Evolutionary conservation across 2,888 invertebrate genomes (phyloP).

Genomic region (Coleophora flavipennella): DNA sequence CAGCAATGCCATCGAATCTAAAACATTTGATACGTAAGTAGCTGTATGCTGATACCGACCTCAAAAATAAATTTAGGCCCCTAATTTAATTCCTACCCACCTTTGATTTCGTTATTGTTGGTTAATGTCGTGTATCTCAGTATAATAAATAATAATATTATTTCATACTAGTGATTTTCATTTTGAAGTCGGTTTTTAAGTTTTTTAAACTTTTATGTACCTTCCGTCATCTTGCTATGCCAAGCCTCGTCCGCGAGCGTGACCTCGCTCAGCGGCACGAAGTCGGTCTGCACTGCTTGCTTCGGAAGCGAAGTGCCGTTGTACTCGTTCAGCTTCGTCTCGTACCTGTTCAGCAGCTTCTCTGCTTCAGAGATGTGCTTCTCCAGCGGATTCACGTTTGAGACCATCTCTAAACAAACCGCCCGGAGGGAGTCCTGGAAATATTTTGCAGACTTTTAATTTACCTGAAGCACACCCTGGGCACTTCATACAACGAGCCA

Average conservation of each 20-base stretch:
- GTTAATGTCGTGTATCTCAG: no score
- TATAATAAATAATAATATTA: no score
- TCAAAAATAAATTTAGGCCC: no score
- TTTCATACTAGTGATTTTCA: no score
- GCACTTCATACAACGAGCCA: no score
- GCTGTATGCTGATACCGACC: no score
- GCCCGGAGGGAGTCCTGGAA: conserved; percentile 45
- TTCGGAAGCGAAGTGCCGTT: conserved; percentile 28
- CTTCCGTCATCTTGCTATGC: conserved; percentile 64
- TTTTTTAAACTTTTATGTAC: conserved; percentile 21
- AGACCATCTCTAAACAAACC: conserved; percentile 42
- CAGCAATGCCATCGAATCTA: no score
- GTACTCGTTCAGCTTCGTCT: conserved; percentile 68
- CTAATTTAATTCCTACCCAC: no score
- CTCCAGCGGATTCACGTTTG: conserved; percentile 46
- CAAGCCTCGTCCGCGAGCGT: conserved; percentile 63
- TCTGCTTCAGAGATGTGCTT: conserved; percentile 64
- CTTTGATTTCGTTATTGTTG: no score
- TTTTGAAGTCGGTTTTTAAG: no score
- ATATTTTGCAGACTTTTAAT: neutral
- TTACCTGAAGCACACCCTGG: no score
- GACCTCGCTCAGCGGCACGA: conserved; percentile 54
- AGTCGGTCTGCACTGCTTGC: conserved; percentile 38
- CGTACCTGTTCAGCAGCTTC: conserved; percentile 70
- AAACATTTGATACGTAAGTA: no score